Percentiles rank a stretch among this genome's conserved stretches.
Evolutionary conservation across 2,797 vertebrate species (phyloP).

Genomic region (Coregonus suidteri): DNA sequence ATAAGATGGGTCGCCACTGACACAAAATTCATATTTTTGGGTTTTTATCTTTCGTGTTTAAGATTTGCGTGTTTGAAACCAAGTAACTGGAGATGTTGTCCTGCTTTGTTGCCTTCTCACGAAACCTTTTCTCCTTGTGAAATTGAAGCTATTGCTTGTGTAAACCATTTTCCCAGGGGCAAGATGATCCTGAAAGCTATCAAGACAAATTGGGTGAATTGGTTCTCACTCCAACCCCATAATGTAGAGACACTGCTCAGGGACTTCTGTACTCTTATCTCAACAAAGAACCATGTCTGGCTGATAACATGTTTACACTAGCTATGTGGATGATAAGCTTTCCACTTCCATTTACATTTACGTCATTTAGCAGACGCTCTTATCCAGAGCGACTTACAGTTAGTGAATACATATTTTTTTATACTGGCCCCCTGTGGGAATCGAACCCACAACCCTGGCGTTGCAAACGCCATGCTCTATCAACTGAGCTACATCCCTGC

Average conservation of each 20-base stretch:
- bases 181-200: background rate
- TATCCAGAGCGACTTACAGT: no score
- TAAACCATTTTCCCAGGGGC: background rate
- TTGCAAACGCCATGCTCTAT: no score
- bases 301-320: background rate
- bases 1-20: no score
- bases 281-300: background rate
- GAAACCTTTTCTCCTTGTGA: constrained; percentile 2
- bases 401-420: no score
- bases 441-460: no score
- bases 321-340: constrained; percentile 1
- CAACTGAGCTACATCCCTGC: no score
- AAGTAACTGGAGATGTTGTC: background rate
- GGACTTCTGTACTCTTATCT: background rate
- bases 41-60: background rate
- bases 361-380: no score
- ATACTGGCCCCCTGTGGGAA: no score
- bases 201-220: background rate
- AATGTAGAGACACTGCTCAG: background rate
- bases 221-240: background rate
- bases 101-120: background rate
- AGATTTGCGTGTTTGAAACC: background rate
- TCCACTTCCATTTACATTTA: no score
- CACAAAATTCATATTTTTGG: background rate
- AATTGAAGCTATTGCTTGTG: background rate